Base-by-base conservation (phyloP, 2,113 vertebrate genomes). In the Recurvirostra avosetta region DNA sequence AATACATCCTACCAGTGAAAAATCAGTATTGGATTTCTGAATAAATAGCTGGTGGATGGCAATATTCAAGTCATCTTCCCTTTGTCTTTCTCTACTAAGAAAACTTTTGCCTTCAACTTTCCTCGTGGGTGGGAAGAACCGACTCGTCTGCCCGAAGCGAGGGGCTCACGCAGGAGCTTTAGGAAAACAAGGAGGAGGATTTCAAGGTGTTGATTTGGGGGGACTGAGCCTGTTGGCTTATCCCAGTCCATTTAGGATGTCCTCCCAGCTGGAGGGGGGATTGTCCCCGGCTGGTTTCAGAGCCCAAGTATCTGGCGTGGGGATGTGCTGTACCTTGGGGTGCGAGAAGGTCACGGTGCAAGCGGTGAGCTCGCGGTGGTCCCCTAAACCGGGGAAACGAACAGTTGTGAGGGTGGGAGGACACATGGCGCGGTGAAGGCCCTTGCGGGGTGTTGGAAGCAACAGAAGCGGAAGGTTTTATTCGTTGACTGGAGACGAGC, bases 111-210 rank as follows among this genome's bases (percentile, higher is more conserved):
- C 20, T 47, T 47, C 47, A 20, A 21, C 47, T 47, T 47, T 11
- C 26, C 55, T 58, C 2, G 3, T n/a, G 38, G 30, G 15, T 27
- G 29, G 50, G 63, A 63, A 56, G 27, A 61, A 25, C 30, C 6
- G 3, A 36, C 18, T 78, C 3, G 0, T 30, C 34, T 77, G 18
- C 63, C 62, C 5, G 0, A 38, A 43, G 55, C 2, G 2, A 62
- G 47, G 30, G n/a, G 26, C 62, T 11, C 41, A 27, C 2, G 2
- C 15, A 59, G 61, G 47, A 55, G 30, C 47, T 41, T 41, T 27
- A 36, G 49, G 70, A 49, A 36, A 32, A 20, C 4, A 12, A 81
- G 68, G n/a, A 81, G 68, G n/a, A 55, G 23, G 50, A 49, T 45
- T 63, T 34, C 2, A 11, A 56, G 41, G 34, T 49, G 47, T 53